Base-by-base conservation (phyloP, 35 echinoderm and acorn worm species). In the Hemicentrotus pulcherrimus region DNA sequence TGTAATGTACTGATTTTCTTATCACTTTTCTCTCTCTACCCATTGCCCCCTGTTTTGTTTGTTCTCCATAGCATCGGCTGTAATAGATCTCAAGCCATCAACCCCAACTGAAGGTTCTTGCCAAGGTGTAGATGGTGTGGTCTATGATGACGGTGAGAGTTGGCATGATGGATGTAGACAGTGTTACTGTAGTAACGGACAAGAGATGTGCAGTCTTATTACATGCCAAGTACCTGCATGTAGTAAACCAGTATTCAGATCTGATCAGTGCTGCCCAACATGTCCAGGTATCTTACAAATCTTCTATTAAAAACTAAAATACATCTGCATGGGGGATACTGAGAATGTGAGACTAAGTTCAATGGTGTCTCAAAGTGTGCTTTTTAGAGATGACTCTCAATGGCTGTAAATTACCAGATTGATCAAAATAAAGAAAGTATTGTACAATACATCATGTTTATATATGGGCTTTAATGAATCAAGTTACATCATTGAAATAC, bases 131-230 rank as follows among this genome's bases (percentile, higher is more conserved):
- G 86, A 88, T 48, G 96, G 97, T 6, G 50, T 86, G 13, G 61
- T 95, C 4, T 96, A 98, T 91, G 97, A 97, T 14, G 97, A 98
- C 88, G 95, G 98, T 46, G 98, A 99, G 92, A 97, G 97, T 18
- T 99, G 98, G 98, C 97, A 99, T 61, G 98, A 99, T 95, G 98
- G 98, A 24, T 99, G 98, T 92, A 31, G 98, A 58, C 94, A 98
- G 91, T 99, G 98, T 88, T 99, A 95, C 96, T 99, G 98, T 58
- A 97, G 97, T 32, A 97, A 98, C 35, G 98, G 98, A 9, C 97
- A 97, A 45, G 98, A 99, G 92, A 99, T 99, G 98, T 99, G 98
- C 85, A 91, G 95, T 87, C 97, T 99, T 52, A 99, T 99, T 31
- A 92, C 98, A 12, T 99, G 98, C 86, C 95, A 96, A 5, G 96